Base-by-base conservation (phyloP, 92 coral and sea anemone genomes). In the Scolanthus callimorphus region DNA sequence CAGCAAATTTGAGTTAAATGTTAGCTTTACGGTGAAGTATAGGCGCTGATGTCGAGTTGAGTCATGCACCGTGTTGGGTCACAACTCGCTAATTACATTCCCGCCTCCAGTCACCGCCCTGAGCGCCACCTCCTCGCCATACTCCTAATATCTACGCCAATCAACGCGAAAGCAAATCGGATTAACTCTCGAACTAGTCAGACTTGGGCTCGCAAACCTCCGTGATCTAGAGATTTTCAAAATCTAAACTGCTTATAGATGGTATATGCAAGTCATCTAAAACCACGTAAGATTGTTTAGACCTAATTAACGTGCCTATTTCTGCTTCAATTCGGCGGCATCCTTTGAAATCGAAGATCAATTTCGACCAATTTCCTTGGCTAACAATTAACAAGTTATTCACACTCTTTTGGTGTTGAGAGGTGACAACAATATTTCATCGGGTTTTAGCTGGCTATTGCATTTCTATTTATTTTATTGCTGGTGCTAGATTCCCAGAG, bases 311-410 rank as follows among this genome's bases (percentile, higher is more conserved):
- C 84, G 53, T 59, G 49, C 76, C 73, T 77, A 60, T 67, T 78
- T 79, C 61, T 67, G 68, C 53, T 55, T 69, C 65, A 55, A 82
- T 69, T 71, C 70, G 83, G 65, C 95, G 95, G 95, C 84, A 51
- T 51, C 77, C 95, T 87, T 87, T 87, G 95, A 87, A 31, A 66
- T 82, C 76, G 70, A 55, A 76, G 95, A 87, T 87, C 95, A 87
- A 87, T 87, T 87, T 87, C 95, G 95, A 82, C 86, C 95, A 87
- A 87, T 87, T 87, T 87, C 95, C 95, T 87, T 70, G 82, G 65
- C 95, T 82, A 87, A 78, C 95, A 84, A 87, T 87, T 87, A 87
- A 83, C 95, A 78, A 70, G 80, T 79, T 82, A 82, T 82, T 87
- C 77, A 62, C 96, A 82, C 96, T 76, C 85, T 69, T 63, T 44